These are phyloP conservation scores for Dermatemys mawii DNA, from an alignment of 2,113 vertebrate species.

Conservation along the genomic window DNA sequence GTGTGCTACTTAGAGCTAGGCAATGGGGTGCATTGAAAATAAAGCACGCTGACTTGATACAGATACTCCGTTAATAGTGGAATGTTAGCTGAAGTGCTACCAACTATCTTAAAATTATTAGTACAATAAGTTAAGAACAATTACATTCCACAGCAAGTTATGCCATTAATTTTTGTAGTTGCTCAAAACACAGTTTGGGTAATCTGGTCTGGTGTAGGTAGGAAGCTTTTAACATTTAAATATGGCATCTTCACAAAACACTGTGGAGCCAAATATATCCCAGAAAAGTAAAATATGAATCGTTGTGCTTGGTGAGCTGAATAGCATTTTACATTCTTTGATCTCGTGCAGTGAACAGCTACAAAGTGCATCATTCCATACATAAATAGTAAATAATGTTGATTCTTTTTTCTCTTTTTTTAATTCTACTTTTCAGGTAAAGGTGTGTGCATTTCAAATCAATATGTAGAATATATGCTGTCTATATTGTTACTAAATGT, in stretches of 20 bases:
- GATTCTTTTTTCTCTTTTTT: neutral
- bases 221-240: constrained; percentile 12
- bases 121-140: constrained; percentile 33
- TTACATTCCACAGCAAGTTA: neutral
- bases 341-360: neutral
- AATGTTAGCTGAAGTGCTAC: neutral
- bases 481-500: neutral
- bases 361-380: neutral
- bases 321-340: neutral
- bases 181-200: constrained; percentile 30
- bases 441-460: neutral
- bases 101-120: constrained; percentile 7
- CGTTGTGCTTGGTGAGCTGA: neutral
- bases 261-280: neutral
- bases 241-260: neutral
- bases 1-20: neutral
- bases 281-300: neutral
- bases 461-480: rapidly evolving
- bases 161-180: constrained; percentile 25
- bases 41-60: neutral
- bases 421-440: neutral
- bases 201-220: neutral
- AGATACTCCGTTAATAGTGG: neutral
- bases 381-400: neutral
- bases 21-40: neutral